Evolutionary conservation across 92 coral and sea anemone genomes (phyloP), one percentile per base, ranked within the genome.

Genomic region (Bergia puertoricense): DNA sequence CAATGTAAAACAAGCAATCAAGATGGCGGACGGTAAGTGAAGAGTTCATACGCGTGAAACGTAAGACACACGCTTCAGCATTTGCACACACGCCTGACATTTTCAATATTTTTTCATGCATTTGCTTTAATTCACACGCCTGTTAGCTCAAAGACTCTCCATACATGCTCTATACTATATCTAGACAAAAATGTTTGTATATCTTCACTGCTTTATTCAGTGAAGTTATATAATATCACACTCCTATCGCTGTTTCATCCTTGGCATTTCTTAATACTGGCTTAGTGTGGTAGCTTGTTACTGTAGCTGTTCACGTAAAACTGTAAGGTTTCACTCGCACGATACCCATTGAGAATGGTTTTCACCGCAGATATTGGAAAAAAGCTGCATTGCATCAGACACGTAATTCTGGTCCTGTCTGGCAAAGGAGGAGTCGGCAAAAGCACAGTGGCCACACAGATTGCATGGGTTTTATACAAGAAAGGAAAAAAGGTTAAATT

Each of bases 391-490:
- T 91, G 90, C 8, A 82, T 91, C 67, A 75, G 82, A 77, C 93
- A 91, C 65, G 93, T 91, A 40, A 79, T 91, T 16, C 74, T 91
- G 88, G 90, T 91, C 8, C 43, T 91, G 75, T 91, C 93, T 62
- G 93, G 93, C 56, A 91, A 91, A 87, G 93, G 93, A 71, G 93
- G 93, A 5, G 93, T 91, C 8, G 93, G 93, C 22, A 91, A 91
- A 66, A 91, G 93, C 46, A 91, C 93, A 16, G 93, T 91, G 38
- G 90, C 93, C 40, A 81, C 93, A 38, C 87, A 84, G 79, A 68
- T 84, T 41, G 88, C 98, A 37, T 97, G 98, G 94, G 88, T 94
- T 22, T 91, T 97, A 40, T 93, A 95, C 92, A 92, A 84, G 45
- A 81, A 88, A 57, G 99, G 99, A 66, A 89, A 88, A 89, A 97